Conservation (phyloP, 2,888 invertebrate genomes). For the Coremacera marginata region DNA sequence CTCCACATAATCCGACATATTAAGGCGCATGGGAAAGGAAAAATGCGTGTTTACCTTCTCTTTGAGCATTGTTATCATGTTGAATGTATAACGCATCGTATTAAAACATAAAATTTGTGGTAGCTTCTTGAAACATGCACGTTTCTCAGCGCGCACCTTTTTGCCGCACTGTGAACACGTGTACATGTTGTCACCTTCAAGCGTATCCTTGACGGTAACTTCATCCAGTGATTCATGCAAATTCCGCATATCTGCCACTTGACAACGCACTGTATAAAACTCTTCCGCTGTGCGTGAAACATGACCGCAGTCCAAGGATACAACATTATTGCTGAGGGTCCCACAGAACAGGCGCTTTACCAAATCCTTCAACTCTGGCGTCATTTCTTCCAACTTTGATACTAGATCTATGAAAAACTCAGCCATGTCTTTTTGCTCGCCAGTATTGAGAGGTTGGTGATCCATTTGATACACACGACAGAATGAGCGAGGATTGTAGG, state of each 20-base stretch:
- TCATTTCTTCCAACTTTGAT: constrained; percentile 96
- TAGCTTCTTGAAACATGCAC: constrained; percentile 93
- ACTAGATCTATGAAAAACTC: constrained; percentile 98
- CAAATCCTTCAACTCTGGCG: constrained; percentile 86
- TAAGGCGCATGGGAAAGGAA: constrained; percentile 91
- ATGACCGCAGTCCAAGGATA: constrained; percentile 94
- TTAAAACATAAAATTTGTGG: constrained; percentile 95
- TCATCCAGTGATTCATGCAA: constrained; percentile 94
- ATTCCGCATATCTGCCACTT: constrained; percentile 97
- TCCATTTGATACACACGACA: constrained; percentile 98
- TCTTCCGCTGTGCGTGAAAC: constrained; percentile 95
- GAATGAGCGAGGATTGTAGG: constrained; percentile 94
- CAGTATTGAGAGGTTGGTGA: constrained; percentile 94
- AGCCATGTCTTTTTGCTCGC: constrained; percentile 98
- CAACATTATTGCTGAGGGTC: constrained; percentile 94
- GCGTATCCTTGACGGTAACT: constrained; percentile 96
- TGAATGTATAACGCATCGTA: constrained; percentile 97
- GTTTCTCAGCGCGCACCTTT: constrained; percentile 95
- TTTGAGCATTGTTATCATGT: constrained; percentile 97
- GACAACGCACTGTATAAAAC: constrained; percentile 96
- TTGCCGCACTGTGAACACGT: constrained; percentile 95
- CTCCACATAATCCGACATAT: constrained; percentile 96
- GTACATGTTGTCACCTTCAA: constrained; percentile 98
- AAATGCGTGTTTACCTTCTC: constrained; percentile 98
- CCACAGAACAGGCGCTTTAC: constrained; percentile 95